Conservation (phyloP, 2,113 vertebrate genomes). For the Rattus norvegicus region DNA sequence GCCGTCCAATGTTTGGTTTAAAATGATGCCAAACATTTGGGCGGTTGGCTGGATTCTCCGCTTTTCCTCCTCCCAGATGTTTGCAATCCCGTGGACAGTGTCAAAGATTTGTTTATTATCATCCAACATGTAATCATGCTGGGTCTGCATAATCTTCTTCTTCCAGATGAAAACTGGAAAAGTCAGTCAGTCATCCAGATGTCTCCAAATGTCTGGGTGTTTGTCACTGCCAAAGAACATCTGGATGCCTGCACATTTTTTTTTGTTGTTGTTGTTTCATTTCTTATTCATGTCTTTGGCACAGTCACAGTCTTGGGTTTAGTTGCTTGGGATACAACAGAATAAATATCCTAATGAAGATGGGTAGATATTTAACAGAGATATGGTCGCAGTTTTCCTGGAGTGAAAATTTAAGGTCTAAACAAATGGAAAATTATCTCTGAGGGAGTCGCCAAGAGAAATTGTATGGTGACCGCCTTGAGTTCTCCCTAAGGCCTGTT, state of each 20-base stretch:
- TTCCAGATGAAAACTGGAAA: constrained; percentile 70
- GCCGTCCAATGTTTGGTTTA: constrained; percentile 44
- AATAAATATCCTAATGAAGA: constrained; percentile 53
- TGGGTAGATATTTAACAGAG: constrained; percentile 35
- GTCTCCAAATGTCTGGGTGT: constrained; percentile 72
- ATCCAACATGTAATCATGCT: constrained; percentile 52
- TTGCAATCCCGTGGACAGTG: constrained; percentile 65
- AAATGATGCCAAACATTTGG: constrained; percentile 63
- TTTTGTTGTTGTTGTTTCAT: neutral
- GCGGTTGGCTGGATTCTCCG: neutral
- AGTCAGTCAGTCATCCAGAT: constrained; percentile 69
- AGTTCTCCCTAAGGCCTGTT: neutral
- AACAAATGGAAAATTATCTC: neutral
- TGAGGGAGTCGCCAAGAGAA: neutral
- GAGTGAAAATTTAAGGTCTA: neutral
- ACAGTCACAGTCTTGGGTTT: constrained; percentile 34
- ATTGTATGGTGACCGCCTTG: neutral
- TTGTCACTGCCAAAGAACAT: constrained; percentile 79
- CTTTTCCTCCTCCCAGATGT: constrained; percentile 64
- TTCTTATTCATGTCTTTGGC: constrained; percentile 64
- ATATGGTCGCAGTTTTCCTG: neutral
- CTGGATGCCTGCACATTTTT: constrained; percentile 54
- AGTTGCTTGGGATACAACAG: constrained; percentile 69
- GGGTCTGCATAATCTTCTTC: constrained; percentile 65
- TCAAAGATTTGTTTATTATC: constrained; percentile 66